Evolutionary conservation across 2,113 vertebrate species (phyloP), one percentile per base, ranked within the genome.

Genomic region (Crotalus viridis): DNA sequence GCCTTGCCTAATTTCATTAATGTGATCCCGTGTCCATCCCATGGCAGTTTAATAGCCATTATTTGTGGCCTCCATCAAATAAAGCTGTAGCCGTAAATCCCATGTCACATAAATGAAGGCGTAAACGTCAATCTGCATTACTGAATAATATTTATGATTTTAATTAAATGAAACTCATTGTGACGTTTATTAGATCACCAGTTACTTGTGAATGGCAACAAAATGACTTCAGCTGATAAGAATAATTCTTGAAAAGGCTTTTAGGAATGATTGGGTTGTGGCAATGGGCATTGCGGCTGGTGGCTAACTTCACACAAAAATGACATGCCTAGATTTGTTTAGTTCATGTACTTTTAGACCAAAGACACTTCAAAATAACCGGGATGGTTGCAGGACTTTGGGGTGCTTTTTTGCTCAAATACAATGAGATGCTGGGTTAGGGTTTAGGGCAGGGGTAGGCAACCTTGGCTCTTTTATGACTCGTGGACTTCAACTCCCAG

Each of bases 161-260:
- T 99, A 99, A 99, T 99, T 99, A 99, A 98, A 98, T 97, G 98
- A 98, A 99, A 98, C 98, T 96, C 95, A 98, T 98, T 97, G 98
- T 98, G 98, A 98, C 98, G 97, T 98, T 99, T 99, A 99, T 98
- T 98, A 98, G 97, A 98, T 98, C 98, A 93, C 96, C 97, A 98
- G 96, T 98, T 98, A 98, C 98, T 98, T 97, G 96, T 98, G 98
- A 99, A 99, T 98, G 96, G 95, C 97, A 96, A 95, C 69, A 97
- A 98, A 96, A 96, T 89, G 95, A 95, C 96, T 98, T 97, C 92
- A 22, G 96, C 97, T 98, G 97, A 96, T 94, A 96, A 96, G 96
- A 97, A 96, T 96, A 95, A 96, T 97, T 98, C 97, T 97, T 96
- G 97, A 96, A 97, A 93, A 43, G 89, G 97, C 96, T 97, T 93